Percentiles rank a stretch among this genome's conserved stretches.
phyloP scores from a whole-genome alignment of 1,140 invertebrate species.

The Euura lappo region DNA sequence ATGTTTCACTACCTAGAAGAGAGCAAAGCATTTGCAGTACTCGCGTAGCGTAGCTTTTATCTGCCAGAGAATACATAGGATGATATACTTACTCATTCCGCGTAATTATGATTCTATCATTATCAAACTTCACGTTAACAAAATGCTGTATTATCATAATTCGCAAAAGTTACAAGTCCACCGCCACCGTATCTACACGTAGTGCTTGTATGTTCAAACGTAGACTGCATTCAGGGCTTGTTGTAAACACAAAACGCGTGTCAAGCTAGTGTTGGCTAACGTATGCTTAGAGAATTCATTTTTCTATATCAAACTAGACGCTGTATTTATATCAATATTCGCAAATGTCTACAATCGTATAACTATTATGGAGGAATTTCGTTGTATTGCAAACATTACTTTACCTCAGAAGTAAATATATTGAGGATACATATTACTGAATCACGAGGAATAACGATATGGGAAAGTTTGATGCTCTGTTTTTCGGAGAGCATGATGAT shows the following conservation, averaged over 20 bases:
- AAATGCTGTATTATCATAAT: not conserved
- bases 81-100: too few species aligned
- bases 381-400: not conserved
- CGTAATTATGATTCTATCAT: too few species aligned
- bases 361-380: not conserved
- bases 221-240: not conserved
- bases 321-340: too few species aligned
- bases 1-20: not conserved
- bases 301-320: not conserved
- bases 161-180: not conserved
- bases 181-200: slow-evolving; percentile 8
- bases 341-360: not conserved
- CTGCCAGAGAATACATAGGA: too few species aligned
- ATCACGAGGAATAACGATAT: too few species aligned
- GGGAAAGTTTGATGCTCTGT: not conserved
- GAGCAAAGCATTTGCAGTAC: too few species aligned
- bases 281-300: not conserved
- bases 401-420: not conserved
- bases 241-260: not conserved
- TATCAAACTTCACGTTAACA: too few species aligned
- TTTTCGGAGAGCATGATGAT: not conserved
- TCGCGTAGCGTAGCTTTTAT: too few species aligned
- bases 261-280: not conserved
- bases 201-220: not conserved
- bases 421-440: not conserved